Evolutionary conservation across 2,888 invertebrate species (phyloP).

Genomic region (Seira ritae): DNA sequence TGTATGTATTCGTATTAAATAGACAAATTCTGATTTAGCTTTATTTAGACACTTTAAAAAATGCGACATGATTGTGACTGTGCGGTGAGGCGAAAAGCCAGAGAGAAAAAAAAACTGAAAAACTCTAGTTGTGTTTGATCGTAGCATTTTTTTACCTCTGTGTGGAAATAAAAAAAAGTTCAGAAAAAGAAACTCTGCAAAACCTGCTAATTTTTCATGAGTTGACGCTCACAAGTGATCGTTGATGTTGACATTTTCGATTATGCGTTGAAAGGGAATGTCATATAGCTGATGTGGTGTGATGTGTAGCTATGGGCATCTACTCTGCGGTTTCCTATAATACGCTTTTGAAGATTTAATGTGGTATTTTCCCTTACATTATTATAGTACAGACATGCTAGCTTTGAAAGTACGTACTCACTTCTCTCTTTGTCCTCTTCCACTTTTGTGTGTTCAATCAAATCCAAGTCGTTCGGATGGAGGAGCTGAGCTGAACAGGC

Average conservation of each 20-base stretch:
- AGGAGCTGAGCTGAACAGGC: too few relatives aligned
- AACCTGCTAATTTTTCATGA: conserved; percentile 66
- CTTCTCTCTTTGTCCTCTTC: neutral
- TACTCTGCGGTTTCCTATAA: neutral
- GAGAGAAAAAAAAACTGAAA: neutral
- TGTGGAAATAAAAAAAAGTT: too few relatives aligned
- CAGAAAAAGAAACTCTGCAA: conserved; percentile 17
- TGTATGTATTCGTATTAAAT: neutral
- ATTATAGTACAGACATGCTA: too few relatives aligned
- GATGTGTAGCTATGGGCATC: neutral
- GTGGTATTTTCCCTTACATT: neutral
- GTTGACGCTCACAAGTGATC: conserved; percentile 65
- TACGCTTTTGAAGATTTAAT: conserved; percentile 15
- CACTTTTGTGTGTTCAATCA: neutral
- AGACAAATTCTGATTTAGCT: neutral
- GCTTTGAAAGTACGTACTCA: too few relatives aligned
- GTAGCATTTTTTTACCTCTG: too few relatives aligned
- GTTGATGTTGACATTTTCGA: conserved; percentile 66
- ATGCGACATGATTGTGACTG: neutral
- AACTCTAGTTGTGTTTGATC: neutral
- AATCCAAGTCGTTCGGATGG: neutral
- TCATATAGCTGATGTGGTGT: conserved; percentile 34
- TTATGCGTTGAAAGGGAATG: conserved; percentile 57
- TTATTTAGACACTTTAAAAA: neutral
- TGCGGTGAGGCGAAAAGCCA: too few relatives aligned